Evolutionary conservation across 2,113 vertebrate species (phyloP), one percentile per base, ranked within the genome.

Genomic region (Tor tambroides): DNA sequence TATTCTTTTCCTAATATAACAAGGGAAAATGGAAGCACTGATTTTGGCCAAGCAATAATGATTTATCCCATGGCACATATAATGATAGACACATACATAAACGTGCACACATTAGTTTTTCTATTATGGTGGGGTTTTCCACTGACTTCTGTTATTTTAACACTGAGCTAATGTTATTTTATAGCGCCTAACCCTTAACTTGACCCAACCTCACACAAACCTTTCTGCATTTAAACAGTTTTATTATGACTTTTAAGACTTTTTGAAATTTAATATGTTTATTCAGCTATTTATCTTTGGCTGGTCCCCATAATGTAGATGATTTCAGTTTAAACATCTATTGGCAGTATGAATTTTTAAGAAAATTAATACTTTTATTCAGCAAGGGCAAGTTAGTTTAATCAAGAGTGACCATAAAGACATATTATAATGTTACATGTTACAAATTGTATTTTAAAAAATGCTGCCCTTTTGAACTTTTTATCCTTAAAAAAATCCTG

Each of bases 11-110:
- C 59, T 85, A 72, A 72, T 84, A 86, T 81, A 84, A 72, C 51
- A 87, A 85, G 30, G 80, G 67, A 75, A 87, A 85, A 59, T 86
- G 32, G 71, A 85, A 81, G 82, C 14, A 54, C 76, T 88, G 83
- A 86, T 54, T 88, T 61, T 84, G 85, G 86, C 84, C 84, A 84
- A 84, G 51, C 56, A 88, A 84, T 80, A 88, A 88, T 85, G 54
- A 86, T 90, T 88, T 84, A 85, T 35, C 49, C 84, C 43, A 35
- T 80, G 43, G 80, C 86, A 85, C 83, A 0, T 30, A 83, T 76
- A 80, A 71, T 87, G 71, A 85, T 41, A 72, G 15, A 74, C 77
- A 80, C 10, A 81, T 28, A 30, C 21, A 77, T 43, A 81, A 81
- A 46, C 54, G 2, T 5, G 26, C 26, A 65, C 28, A 30, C 26